Base-by-base conservation (phyloP, 2,888 invertebrate species). In the Rotaria socialis region DNA sequence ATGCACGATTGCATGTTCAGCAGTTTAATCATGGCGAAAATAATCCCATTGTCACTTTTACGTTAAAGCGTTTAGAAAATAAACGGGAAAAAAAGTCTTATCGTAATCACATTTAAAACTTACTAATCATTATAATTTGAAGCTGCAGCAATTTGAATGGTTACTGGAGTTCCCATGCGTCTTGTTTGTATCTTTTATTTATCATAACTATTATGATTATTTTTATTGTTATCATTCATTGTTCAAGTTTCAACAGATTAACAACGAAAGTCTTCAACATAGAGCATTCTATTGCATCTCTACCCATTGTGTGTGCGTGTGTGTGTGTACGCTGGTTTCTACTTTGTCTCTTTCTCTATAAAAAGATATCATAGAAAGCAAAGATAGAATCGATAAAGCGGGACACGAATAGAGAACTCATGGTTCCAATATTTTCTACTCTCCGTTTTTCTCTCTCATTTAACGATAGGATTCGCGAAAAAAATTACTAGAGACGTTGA, bases 101-200 rank as follows among this genome's bases (percentile, higher is more conserved):
- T 55, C 22, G 0, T 22, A 24, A 56, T 56, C 0, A 67, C 10
- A 67, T 35, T 19, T 6, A 41, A 67, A 41, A 27, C 67, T 67
- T 67, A 67, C 67, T 67, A 35, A 4, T 67, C 67, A 41, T 67
- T 67, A 67, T 67, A 67, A 67, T 67, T 67, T 5, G 67, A 67
- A 67, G 67, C 35, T 19, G 67, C 67, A 41, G 67, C 67, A 5
- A 67, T 67, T 67, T 67, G 67, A 67, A 67, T 67, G 67, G 67
- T 67, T 67, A 67, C 67, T 67, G 67, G 67, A 67, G 67, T 67
- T 67, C 67, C 67, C 67, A 67, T 67, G 35, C 67, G 67, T 35
- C 24, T 27, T 67, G 16, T 35, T 35, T 67, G 5, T 5, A 67
- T 3, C 0, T 67, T 35, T 67, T 67, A 67, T 27, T 16, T 35